These are phyloP conservation scores for Tiliacea citrago DNA, from an alignment of 2,888 invertebrate genomes.

Conservation along the genomic window DNA sequence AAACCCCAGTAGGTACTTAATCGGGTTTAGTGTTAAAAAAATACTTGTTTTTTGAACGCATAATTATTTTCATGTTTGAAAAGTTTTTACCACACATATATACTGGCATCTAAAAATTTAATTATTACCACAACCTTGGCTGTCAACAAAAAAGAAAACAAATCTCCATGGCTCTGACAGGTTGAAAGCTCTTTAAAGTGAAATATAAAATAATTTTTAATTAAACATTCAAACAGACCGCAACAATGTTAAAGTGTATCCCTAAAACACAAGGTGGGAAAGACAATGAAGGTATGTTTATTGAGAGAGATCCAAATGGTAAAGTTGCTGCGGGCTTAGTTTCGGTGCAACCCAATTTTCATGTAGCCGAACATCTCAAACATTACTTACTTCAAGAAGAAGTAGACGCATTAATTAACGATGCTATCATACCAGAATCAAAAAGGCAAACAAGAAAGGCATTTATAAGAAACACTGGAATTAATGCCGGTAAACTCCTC, in stretches of 20 bases:
- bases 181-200: not conserved
- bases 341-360: slow-evolving; percentile 58
- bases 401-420: slow-evolving; percentile 71
- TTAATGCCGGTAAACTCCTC: slow-evolving; percentile 53
- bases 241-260: slow-evolving; percentile 24
- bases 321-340: slow-evolving; percentile 73
- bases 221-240: not conserved
- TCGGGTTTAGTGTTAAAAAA: not conserved
- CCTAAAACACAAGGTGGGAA: slow-evolving; percentile 69
- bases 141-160: slow-evolving; percentile 5
- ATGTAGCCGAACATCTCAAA: slow-evolving; percentile 60
- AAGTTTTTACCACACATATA: not conserved
- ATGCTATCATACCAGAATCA: slow-evolving; percentile 66
- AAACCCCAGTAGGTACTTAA: not conserved
- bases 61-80: not conserved
- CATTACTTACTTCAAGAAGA: slow-evolving; percentile 73
- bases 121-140: not conserved
- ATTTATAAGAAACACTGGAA: slow-evolving; percentile 22
- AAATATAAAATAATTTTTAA: not conserved
- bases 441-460: slow-evolving; percentile 16
- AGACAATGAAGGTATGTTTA: slow-evolving; percentile 74
- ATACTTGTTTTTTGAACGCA: not conserved
- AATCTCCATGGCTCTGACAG: not conserved
- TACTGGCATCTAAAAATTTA: not conserved
- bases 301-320: slow-evolving; percentile 67